These are phyloP conservation scores for Zaprionus ornatus DNA, from an alignment of 1,140 invertebrate species.

Conservation along the genomic window DNA sequence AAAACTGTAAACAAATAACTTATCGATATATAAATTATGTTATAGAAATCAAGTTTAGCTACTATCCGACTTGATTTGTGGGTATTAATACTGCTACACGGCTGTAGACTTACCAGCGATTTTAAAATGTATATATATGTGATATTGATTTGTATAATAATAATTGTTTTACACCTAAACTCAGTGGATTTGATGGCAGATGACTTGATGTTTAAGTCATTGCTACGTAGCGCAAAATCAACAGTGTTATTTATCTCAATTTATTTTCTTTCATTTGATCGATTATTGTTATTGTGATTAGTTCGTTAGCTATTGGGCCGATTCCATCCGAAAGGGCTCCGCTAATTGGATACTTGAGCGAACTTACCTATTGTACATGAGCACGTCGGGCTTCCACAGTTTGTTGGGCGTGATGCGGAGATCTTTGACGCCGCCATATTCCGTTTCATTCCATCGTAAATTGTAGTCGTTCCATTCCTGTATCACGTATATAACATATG, in stretches of 20 bases:
- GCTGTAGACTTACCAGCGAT: constrained; percentile 47
- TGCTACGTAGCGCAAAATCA: constrained; percentile 46
- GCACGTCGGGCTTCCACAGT: constrained; percentile 98
- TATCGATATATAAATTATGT: not conserved
- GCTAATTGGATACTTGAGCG: constrained; percentile 20
- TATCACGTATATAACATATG: constrained; percentile 22
- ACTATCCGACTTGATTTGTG: constrained; percentile 1
- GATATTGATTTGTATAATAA: not conserved
- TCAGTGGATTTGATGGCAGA: not conserved
- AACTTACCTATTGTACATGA: constrained; percentile 99
- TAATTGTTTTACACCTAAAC: constrained; percentile 19
- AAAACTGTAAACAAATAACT: constrained; percentile 28
- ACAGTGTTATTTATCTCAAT: constrained; percentile 4
- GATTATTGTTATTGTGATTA: constrained; percentile 18
- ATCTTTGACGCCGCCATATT: constrained; percentile 96
- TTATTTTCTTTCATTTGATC: constrained; percentile 28
- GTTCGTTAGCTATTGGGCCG: constrained; percentile 1
- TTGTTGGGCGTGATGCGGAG: constrained; percentile 96
- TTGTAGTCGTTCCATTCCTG: constrained; percentile 99
- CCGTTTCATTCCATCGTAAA: constrained; percentile 96
- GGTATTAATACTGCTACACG: not conserved
- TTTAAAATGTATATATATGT: constrained; percentile 16
- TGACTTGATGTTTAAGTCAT: constrained; percentile 22
- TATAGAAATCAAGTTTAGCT: constrained; percentile 6
- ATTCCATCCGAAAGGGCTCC: not conserved